Evolutionary conservation across 2,113 vertebrate genomes (phyloP), one percentile per base, ranked within the genome.

Genomic region (Uropsilus gracilis): DNA sequence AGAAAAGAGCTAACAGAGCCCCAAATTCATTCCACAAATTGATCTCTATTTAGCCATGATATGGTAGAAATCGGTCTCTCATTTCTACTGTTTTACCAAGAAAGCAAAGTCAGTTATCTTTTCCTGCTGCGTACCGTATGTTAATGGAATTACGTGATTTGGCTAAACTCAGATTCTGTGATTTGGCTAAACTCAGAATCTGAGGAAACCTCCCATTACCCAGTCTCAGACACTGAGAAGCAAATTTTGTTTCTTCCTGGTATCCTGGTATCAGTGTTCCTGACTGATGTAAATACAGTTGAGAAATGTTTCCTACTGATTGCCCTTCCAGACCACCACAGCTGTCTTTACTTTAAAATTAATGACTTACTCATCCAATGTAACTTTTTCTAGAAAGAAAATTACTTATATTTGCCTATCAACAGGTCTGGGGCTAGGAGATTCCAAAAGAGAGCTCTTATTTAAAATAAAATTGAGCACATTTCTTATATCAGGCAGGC

Each of bases 401-500:
- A 69, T 75, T 64, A 85, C 42, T 48, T 73, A 37, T 32, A 93
- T 32, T 10, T 94, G 73, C 44, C n/a, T 72, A 32, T 92, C 82
- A 80, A 30, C 50, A 84, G 42, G 39, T 8, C 48, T 59, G 69
- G 37, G 26, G 32, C 16, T 59, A 78, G 59, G 14, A 39, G 57
- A 59, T 80, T 80, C 73, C 68, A 66, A 59, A 76, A 78, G 18
- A 94, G 50, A 66, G 17, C 18, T 69, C 93, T 91, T 91, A 82
- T 81, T 96, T 90, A 87, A 82, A 77, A 78, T 30, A 55, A 94
- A 95, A 48, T 44, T 1, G 32, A 95, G 59, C 59, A 75, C 30
- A 34, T 69, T 82, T 57, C 32, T 92, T 69, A 34, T 85, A 57
- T 10, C 0, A 0, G 6, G 6, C 4, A 44, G 26, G 24, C 18